These are phyloP conservation scores for Tipula vernalis DNA, from an alignment of 2,888 invertebrate genomes.

Conservation along the genomic window DNA sequence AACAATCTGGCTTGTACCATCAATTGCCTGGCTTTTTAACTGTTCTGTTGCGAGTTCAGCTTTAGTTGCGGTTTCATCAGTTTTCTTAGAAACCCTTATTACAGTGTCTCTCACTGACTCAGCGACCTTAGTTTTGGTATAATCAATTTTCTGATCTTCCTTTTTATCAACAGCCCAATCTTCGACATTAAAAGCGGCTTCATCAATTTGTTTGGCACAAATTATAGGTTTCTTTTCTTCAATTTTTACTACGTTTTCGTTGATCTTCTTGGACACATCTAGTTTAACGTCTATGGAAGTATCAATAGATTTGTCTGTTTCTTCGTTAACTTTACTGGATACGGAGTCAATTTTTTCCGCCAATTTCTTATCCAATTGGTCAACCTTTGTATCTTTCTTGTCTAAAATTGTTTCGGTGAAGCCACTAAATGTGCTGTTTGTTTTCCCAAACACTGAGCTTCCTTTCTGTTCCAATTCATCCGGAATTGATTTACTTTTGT, in stretches of 20 bases:
- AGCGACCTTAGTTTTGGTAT: neutral
- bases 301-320: neutral
- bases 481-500: neutral
- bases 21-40: neutral
- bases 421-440: neutral
- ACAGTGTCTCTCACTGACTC: neutral
- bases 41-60: neutral
- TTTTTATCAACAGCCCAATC: neutral
- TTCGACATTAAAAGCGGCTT: neutral
- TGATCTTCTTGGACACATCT: slow-evolving; percentile 6
- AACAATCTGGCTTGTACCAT: neutral
- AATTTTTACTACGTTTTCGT: neutral
- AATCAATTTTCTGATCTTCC: too few species aligned
- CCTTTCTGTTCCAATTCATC: neutral
- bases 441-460: neutral
- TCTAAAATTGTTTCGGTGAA: neutral
- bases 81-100: neutral
- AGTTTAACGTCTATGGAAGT: neutral
- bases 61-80: neutral
- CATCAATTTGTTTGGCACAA: neutral
- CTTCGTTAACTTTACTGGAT: neutral
- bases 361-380: neutral
- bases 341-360: neutral
- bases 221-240: neutral
- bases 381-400: neutral